Conservation (phyloP, 2,888 invertebrate species). For the Diaphora mendica region DNA sequence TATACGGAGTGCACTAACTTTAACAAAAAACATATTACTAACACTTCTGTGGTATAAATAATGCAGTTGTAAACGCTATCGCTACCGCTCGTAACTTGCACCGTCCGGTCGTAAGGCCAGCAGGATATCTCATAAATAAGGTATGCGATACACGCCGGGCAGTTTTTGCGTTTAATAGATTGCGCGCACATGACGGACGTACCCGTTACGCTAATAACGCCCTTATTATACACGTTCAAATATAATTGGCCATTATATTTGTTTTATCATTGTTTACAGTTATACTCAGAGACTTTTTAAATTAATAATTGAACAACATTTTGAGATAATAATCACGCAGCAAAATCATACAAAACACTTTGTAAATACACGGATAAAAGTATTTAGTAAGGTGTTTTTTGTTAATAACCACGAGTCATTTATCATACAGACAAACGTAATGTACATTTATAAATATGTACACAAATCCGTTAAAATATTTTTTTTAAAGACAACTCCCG, state of each 20-base stretch:
- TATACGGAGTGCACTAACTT: no score
- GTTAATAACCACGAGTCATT: no score
- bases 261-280: neutral
- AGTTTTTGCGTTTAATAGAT: conserved; percentile 71
- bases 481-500: no score
- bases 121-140: conserved; percentile 73
- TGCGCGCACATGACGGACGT: conserved; percentile 60
- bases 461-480: no score
- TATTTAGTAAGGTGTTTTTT: no score
- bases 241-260: conserved; percentile 7
- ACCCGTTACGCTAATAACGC: conserved; percentile 13
- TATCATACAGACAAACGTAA: no score
- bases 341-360: neutral
- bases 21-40: no score
- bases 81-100: conserved; percentile 7
- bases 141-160: conserved; percentile 62
- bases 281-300: neutral
- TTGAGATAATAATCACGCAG: neutral
- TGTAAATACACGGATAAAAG: no score
- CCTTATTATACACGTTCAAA: conserved; percentile 8
- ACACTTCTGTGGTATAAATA: no score
- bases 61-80: neutral
- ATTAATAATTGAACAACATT: neutral
- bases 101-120: conserved; percentile 18
- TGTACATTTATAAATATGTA: no score